A percentile compares a stretch with the other conserved stretches of the same genome.
phyloP scores from a whole-genome alignment of 2,888 invertebrate species.

The Polietes domitor region DNA sequence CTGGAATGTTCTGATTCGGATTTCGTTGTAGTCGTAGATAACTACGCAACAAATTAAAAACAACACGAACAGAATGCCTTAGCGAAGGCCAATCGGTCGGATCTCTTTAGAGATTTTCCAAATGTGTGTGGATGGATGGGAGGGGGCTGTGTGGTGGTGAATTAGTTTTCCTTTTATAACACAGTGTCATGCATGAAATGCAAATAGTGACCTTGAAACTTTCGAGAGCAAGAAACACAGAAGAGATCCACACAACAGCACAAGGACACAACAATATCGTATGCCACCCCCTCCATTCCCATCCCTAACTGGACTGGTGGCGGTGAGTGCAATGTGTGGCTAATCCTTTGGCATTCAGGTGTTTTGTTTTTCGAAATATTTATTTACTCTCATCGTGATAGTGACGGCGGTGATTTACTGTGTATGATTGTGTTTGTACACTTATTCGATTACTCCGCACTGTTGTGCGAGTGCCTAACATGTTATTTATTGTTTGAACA shows the following conservation, averaged over 20 bases:
- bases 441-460: constrained; percentile 46
- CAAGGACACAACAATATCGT: not conserved
- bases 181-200: not conserved
- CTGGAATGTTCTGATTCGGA: not conserved
- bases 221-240: not conserved
- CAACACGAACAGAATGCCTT: not conserved
- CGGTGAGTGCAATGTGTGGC: not conserved
- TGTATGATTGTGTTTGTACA: no score
- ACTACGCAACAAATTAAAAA: no score
- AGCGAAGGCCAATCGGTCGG: not conserved
- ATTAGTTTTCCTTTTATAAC: constrained; percentile 9
- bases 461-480: constrained; percentile 47
- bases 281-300: no score
- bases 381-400: not conserved
- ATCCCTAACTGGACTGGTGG: not conserved
- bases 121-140: not conserved
- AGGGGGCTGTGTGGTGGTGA: not conserved
- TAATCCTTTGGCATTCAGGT: not conserved
- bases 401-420: not conserved
- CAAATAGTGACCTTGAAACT: not conserved
- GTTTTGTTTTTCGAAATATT: no score
- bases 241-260: constrained; percentile 7
- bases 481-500: constrained; percentile 37
- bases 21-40: not conserved
- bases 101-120: not conserved